Base-by-base conservation (phyloP, 2,113 vertebrate species). In the Psephotus haematonotus region DNA sequence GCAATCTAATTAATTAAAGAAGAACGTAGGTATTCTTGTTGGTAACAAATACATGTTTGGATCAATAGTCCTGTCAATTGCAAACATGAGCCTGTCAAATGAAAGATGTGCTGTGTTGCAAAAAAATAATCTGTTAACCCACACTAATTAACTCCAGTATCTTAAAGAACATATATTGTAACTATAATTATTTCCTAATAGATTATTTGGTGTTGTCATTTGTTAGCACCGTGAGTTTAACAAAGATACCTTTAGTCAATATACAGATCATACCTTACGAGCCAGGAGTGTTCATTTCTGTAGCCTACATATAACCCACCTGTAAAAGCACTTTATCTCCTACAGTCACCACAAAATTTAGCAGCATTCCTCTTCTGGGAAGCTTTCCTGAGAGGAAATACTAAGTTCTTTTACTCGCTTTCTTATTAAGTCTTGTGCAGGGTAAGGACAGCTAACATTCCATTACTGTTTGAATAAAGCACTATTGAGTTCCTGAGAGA, bases 1-100 rank as follows among this genome's bases (percentile, higher is more conserved):
- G 72, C 88, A 84, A 92, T 93, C 79, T 81, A 63, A 83, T 76
- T 88, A 92, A 92, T 94, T 76, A 62, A 62, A 83, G 86, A 63
- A 64, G 31, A 88, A 57, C 43, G 70, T 2, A 76, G 90, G 65
- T 96, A 60, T 27, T 88, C 8, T 1, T 39, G 43, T 79, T 91
- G 65, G n/a, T 76, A 87, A 85, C 12, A 41, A 91, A 80, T 79
- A 33, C 33, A 43, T 39, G 29, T 80, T 74, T 46, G 82, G 75
- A 94, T 92, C 92, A 74, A 93, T 70, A 94, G 67, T 81, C 84
- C 52, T 87, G 49, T 69, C 64, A 83, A 46, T 24, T 63, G 28
- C 62, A 63, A 90, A 53, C 8, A 14, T 3, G 4, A 95, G 28
- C 63, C 44, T 69, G 41, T 62, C 63, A 85, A 82, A 47, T 46